These are phyloP conservation scores for Apis florea DNA, from an alignment of 1,140 invertebrate genomes.

Conservation along the genomic window DNA sequence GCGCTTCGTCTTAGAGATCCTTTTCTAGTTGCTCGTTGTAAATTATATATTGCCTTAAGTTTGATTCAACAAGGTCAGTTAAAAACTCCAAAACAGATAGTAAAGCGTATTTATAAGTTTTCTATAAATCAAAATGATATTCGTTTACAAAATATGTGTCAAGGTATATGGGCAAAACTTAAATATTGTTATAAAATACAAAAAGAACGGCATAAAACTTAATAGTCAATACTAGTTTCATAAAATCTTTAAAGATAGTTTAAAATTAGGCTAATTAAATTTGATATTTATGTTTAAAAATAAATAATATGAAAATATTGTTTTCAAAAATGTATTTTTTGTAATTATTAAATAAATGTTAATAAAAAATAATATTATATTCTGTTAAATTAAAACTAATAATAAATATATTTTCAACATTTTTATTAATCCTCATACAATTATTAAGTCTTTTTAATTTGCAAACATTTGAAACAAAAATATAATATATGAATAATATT, in stretches of 20 bases:
- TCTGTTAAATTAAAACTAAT: slow-evolving; percentile 5
- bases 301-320: slow-evolving; percentile 27
- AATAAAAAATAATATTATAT: background rate
- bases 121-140: slow-evolving; percentile 81
- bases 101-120: slow-evolving; percentile 84
- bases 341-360: slow-evolving; percentile 21
- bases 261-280: background rate
- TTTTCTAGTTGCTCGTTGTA: slow-evolving; percentile 87
- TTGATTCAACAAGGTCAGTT: slow-evolving; percentile 89
- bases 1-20: slow-evolving; percentile 91
- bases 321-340: slow-evolving; percentile 31
- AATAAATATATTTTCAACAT: background rate
- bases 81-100: slow-evolving; percentile 84
- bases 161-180: slow-evolving; percentile 91
- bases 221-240: background rate
- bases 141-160: slow-evolving; percentile 88
- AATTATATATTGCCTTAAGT: slow-evolving; percentile 92
- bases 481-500: background rate
- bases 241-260: background rate
- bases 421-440: slow-evolving; percentile 33
- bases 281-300: slow-evolving; percentile 19
- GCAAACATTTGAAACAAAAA: background rate
- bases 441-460: slow-evolving; percentile 8
- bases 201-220: slow-evolving; percentile 36
- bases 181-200: slow-evolving; percentile 82